These are phyloP conservation scores for Psilanteris sp. DNA, from an alignment of 1,140 invertebrate species.

Conservation along the genomic window DNA sequence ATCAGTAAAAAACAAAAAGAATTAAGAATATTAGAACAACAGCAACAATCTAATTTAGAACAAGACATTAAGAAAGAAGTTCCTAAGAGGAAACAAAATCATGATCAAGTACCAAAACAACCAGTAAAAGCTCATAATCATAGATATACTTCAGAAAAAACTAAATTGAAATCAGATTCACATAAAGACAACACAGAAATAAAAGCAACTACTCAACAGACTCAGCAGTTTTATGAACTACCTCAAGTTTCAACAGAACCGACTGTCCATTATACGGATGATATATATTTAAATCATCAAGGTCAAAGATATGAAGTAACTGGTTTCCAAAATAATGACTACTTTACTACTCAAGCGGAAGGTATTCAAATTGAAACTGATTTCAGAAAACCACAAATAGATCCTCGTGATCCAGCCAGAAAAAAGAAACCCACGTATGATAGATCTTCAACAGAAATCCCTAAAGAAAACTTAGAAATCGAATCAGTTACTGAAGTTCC, in stretches of 20 bases:
- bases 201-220: conserved; percentile 5
- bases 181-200: conserved; percentile 10
- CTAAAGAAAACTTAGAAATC: conserved; percentile 21
- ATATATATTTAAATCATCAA: conserved; percentile 26
- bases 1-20: conserved; percentile 70
- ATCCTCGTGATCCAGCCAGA: conserved; percentile 37
- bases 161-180: conserved; percentile 24
- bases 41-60: conserved; percentile 62
- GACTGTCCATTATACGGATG: conserved; percentile 33
- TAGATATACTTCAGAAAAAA: conserved; percentile 41
- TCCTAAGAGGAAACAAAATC: conserved; percentile 34
- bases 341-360: conserved; percentile 26
- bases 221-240: conserved; percentile 41
- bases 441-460: conserved; percentile 10
- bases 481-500: conserved; percentile 54
- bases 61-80: conserved; percentile 53
- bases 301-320: conserved; percentile 43
- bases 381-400: conserved; percentile 24
- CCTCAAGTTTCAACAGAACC: conserved; percentile 49
- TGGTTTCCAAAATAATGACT: conserved; percentile 21
- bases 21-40: conserved; percentile 60
- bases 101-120: conserved; percentile 17
- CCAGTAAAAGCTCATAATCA: conserved; percentile 31
- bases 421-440: conserved; percentile 49
- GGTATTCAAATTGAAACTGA: conserved; percentile 34